Evolutionary conservation across 2,797 vertebrate species (phyloP).

Genomic region (Taeniopygia guttata): DNA sequence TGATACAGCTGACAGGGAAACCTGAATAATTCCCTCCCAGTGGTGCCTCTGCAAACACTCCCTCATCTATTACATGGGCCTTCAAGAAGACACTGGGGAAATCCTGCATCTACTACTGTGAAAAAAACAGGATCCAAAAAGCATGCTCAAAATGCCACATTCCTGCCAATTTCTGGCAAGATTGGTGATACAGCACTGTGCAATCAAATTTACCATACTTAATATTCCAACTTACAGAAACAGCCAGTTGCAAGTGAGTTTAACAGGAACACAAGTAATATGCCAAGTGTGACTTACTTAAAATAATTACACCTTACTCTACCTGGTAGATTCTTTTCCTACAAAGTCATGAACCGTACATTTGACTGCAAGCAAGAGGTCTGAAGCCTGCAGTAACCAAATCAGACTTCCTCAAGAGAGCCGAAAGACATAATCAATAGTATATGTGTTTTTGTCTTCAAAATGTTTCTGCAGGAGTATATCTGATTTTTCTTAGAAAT

Average conservation of each 20-base stretch:
- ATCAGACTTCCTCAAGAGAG: neutral
- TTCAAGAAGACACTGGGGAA: neutral
- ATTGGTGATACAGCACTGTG: neutral
- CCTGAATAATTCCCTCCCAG: neutral
- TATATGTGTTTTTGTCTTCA: neutral
- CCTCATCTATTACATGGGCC: neutral
- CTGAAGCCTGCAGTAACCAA: neutral
- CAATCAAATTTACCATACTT: neutral
- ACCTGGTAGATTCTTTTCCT: neutral
- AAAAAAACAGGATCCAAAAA: neutral
- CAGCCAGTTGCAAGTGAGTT: neutral
- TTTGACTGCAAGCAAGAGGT: neutral
- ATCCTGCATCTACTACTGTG: neutral
- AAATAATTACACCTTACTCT: neutral
- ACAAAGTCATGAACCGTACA: rapidly evolving
- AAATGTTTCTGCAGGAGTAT: neutral
- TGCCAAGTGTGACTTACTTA: neutral
- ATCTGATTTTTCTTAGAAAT: neutral
- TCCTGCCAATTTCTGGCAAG: neutral
- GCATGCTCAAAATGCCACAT: neutral
- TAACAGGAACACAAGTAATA: neutral
- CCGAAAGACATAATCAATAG: neutral
- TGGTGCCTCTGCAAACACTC: neutral
- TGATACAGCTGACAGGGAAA: neutral
- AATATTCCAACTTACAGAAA: neutral